Evolutionary conservation across 2,797 vertebrate species (phyloP).

Genomic region (Capromys pilorides): DNA sequence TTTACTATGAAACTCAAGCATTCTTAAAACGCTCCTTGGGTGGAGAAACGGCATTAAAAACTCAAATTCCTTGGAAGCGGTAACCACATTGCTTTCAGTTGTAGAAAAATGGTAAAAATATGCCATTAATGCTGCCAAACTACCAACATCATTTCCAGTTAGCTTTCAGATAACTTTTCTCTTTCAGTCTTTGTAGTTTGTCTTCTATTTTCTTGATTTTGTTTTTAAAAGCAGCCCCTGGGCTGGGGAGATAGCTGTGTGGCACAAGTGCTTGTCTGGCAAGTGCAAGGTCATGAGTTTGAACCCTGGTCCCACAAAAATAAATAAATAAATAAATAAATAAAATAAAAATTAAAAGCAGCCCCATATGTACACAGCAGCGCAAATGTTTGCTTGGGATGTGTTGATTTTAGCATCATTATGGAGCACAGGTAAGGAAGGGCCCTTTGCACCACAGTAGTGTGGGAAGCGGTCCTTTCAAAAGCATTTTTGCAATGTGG

Average conservation of each 20-base stretch:
- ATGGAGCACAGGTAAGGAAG: slow-evolving; percentile 52
- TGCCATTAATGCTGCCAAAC: slow-evolving; percentile 62
- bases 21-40: slow-evolving; percentile 52
- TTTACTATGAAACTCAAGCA: slow-evolving; percentile 48
- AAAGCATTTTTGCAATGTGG: slow-evolving; percentile 67
- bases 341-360: neutral
- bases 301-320: too few species aligned
- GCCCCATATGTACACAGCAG: neutral
- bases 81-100: slow-evolving; percentile 66
- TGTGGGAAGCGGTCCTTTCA: slow-evolving; percentile 66
- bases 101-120: slow-evolving; percentile 68
- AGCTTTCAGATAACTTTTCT: slow-evolving; percentile 71
- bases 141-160: slow-evolving; percentile 55
- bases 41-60: slow-evolving; percentile 64
- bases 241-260: too few species aligned
- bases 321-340: neutral
- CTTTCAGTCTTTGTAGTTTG: slow-evolving; percentile 53
- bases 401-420: slow-evolving; percentile 55
- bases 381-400: slow-evolving; percentile 54
- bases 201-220: slow-evolving; percentile 27
- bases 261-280: too few species aligned
- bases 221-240: too few species aligned
- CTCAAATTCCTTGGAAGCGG: slow-evolving; percentile 66
- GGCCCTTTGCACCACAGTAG: slow-evolving; percentile 42
- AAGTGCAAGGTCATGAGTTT: too few species aligned